phyloP scores from a whole-genome alignment of 2,113 vertebrate species.

The Macrotis lagotis region DNA sequence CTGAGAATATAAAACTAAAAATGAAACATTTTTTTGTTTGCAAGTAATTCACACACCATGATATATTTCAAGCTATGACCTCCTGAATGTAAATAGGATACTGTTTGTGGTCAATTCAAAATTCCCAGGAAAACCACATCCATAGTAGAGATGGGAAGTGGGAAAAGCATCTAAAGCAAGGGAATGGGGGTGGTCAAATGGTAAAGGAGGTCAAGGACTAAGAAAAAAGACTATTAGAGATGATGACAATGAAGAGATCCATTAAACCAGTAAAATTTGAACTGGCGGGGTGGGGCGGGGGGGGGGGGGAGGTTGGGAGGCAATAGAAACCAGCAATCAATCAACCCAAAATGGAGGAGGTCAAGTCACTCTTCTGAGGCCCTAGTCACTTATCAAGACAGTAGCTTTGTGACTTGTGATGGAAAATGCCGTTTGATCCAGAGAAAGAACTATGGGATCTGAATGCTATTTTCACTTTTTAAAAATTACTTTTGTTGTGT shows the following conservation, averaged over 20 bases:
- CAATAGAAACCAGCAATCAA: too few species aligned
- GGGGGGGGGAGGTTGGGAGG: too few species aligned
- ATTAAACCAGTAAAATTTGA: too few species aligned
- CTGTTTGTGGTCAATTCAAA: neutral
- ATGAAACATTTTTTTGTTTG: neutral
- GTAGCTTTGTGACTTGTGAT: too few species aligned
- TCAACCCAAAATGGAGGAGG: neutral
- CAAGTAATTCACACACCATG: neutral
- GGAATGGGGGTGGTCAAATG: neutral
- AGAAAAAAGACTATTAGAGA: neutral
- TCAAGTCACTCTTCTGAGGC: neutral
- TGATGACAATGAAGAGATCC: neutral
- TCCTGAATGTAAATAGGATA: neutral
- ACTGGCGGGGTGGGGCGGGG: too few species aligned
- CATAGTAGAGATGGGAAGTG: neutral
- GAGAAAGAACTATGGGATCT: too few species aligned
- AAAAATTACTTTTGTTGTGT: too few species aligned
- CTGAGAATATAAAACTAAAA: neutral
- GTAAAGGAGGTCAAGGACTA: neutral
- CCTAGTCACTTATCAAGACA: neutral
- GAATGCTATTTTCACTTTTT: too few species aligned
- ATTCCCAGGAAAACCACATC: neutral
- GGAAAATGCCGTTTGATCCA: too few species aligned
- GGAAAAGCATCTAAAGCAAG: neutral
- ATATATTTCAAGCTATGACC: neutral